Evolutionary conservation across 2,888 invertebrate species (phyloP).

Genomic region (Pterostichus madidus): DNA sequence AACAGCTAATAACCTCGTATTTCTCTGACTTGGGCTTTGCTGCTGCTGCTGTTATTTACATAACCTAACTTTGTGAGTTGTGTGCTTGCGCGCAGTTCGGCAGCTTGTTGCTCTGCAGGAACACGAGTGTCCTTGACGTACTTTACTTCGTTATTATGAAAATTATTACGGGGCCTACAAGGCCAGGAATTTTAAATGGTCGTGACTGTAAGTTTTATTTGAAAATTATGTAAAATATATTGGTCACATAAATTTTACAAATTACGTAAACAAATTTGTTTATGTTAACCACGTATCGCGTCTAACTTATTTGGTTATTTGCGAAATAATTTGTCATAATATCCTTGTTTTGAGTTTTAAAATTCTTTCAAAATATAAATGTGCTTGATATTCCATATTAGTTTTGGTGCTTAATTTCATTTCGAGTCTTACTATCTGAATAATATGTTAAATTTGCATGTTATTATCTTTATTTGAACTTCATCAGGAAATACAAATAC

Average conservation of each 20-base stretch:
- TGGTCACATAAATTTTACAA: not conserved
- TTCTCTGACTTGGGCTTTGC: slow-evolving; percentile 34
- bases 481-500: no score
- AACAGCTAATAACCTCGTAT: slow-evolving; percentile 61
- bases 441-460: no score
- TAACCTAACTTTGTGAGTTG: slow-evolving; percentile 38
- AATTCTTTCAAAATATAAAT: no score
- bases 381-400: no score
- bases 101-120: slow-evolving; percentile 25
- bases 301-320: no score
- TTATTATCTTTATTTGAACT: no score
- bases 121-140: slow-evolving; percentile 25
- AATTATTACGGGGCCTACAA: slow-evolving; percentile 24
- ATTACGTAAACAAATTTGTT: not conserved
- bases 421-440: no score
- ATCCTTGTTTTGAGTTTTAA: no score
- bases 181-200: not conserved
- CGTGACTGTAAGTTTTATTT: not conserved
- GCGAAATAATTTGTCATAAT: no score
- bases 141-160: slow-evolving; percentile 19
- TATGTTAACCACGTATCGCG: not conserved
- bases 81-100: slow-evolving; percentile 9
- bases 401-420: no score
- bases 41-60: slow-evolving; percentile 46
- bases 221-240: not conserved